Evolutionary conservation across 2,888 invertebrate species (phyloP), one percentile per base, ranked within the genome.

Genomic region (Polia nebulosa): DNA sequence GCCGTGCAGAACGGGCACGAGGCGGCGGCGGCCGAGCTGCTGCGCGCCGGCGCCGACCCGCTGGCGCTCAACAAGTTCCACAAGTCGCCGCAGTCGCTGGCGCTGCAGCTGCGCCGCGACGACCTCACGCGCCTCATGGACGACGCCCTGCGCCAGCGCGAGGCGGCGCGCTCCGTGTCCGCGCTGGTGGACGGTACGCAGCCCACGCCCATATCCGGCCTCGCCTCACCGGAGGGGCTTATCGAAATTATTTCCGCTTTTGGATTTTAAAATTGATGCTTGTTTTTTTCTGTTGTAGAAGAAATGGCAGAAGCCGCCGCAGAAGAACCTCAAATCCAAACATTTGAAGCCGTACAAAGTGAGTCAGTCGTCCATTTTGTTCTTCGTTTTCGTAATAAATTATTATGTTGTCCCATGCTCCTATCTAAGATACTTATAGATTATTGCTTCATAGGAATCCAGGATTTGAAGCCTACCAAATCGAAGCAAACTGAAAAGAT

Each of bases 1-100:
- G 99, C 99, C 8, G 98, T 98, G 49, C 98, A 98, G 93, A 97
- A 97, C 85, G 97, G 97, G 1, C 98, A 98, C 93, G 91, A 96
- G 44, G 83, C 20, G 11, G 87, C 78, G 55, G 98, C 97, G 51
- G 96, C 97, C 61, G 90, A 97, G 75, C 95, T 99, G 78, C 91
- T 99, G 57, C 96, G 96, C 67, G 95, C 97, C 86, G 98, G 98
- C 61, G 98, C 99, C 0, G 97, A 98, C 90, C 96, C 97, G 11
- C 94, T 94, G 91, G 96, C 75, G 52, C 74, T 65, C 66, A 89
- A 87, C 91, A 93, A 93, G 90, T 94, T 94, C 91, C 84, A 82
- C 80, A 88, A 90, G 87, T 87, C 90, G 76, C 91, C 95, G 85
- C 86, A 72, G 62, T 70, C 80, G 72, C 87, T 91, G 65, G 91